Evolutionary conservation across 2,797 vertebrate species (phyloP).

Genomic region (Platyrinchus mystaceus): DNA sequence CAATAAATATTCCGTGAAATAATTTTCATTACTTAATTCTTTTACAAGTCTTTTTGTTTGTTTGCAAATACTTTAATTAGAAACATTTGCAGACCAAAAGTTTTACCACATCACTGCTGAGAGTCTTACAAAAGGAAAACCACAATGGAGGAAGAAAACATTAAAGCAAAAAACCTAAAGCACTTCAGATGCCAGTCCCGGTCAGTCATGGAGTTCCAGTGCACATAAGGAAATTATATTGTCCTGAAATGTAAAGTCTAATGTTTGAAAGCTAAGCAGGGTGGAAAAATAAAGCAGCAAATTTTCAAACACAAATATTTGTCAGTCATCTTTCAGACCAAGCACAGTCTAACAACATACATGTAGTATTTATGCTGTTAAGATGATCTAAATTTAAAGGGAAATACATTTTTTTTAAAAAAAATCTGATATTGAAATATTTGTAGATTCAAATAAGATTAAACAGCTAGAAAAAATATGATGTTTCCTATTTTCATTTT

Average conservation of each 20-base stretch:
- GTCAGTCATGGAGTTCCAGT: neutral
- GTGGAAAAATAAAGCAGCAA: neutral
- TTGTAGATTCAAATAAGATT: neutral
- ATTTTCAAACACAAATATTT: neutral
- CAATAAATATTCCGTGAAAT: neutral
- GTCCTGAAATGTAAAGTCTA: neutral
- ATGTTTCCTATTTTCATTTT: neutral
- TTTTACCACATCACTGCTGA: neutral
- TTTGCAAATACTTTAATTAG: neutral
- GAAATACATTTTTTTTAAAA: rapidly evolving
- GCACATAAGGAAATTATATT: neutral
- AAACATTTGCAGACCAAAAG: neutral
- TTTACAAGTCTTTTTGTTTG: neutral
- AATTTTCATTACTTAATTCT: neutral
- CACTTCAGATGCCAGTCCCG: neutral
- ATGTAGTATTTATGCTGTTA: neutral
- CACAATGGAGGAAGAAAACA: neutral
- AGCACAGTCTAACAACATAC: neutral
- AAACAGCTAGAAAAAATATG: neutral
- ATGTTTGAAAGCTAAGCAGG: neutral
- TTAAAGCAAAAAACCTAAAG: neutral
- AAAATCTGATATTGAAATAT: neutral
- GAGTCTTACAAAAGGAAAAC: neutral
- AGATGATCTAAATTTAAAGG: neutral
- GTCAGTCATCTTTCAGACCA: neutral